Base-by-base conservation (phyloP, 2,888 invertebrate species). In the Folsomia manolachei region DNA sequence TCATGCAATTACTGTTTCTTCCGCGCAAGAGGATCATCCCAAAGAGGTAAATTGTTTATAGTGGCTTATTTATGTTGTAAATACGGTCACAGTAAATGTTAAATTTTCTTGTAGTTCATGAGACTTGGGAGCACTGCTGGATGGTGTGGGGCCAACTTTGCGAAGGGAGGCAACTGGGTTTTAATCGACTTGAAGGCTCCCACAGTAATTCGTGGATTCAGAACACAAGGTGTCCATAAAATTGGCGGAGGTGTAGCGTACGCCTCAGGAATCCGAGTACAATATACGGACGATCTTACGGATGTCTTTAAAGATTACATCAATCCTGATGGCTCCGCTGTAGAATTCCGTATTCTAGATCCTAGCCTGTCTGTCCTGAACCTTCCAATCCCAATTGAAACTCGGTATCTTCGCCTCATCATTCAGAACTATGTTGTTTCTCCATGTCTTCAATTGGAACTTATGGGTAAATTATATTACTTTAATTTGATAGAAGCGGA, bases 321-420 rank as follows among this genome's bases (percentile, higher is more conserved):
- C 1, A 95, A 95, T 83, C 93, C 94, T 1, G 94, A 95, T 83
- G 95, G 95, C 25, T 93, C 94, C 1, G 93, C 94, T 11, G 94
- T 95, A 0, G 95, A 95, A 83, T 96, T 96, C 83, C 87, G 95
- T 75, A 93, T 95, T 78, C 84, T 94, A 60, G 94, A 94, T 82
- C 93, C 95, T 0, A 94, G 93, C 69, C 86, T 95, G n/a, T 95
- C 95, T 0, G 93, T 95, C 27, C 84, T 95, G 7, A 95, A 95
- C 83, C 85, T 96, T 14, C 95, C 95, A 0, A 89, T 93, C 82
- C 94, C 95, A 0, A 93, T 96, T 78, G 95, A 96, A 85, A 92
- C 95, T 0, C 91, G 94, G 80, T 95, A 90, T 81, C 86, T 95
- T 1, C 90, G 91, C 82, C 93, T 95, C 83, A 91, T 92, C 81